A percentile compares a stretch with the other conserved stretches of the same genome.
Evolutionary conservation across 2,113 vertebrate species (phyloP).

Genomic region (Casuarius casuarius): DNA sequence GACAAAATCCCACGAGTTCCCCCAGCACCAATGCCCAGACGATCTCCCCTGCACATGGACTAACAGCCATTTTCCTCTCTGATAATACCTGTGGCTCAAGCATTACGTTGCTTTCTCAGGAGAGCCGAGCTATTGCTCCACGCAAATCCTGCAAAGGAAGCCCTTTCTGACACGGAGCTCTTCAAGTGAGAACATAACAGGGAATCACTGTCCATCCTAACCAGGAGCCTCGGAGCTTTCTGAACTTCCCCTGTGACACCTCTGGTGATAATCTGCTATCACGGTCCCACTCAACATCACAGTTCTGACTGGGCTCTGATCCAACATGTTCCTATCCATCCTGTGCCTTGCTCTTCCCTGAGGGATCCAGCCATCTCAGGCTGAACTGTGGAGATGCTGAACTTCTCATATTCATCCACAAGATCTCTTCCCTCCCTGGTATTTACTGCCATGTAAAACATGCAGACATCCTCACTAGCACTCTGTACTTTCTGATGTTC

Average conservation of each 20-base stretch:
- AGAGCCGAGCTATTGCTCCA: accelerated
- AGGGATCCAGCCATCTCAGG: not conserved
- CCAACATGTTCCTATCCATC: not conserved
- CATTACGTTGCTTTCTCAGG: not conserved
- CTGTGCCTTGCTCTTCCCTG: not conserved
- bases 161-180: not conserved
- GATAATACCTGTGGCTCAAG: not conserved
- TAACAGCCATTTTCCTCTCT: not conserved
- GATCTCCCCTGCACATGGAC: accelerated
- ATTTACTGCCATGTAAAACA: not conserved
- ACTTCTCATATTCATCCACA: not conserved
- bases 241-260: not conserved
- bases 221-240: not conserved
- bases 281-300: not conserved
- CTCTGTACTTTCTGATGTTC: not conserved
- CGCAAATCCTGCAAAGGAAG: not conserved
- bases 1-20: not conserved
- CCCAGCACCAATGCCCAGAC: not conserved
- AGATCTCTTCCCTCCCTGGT: not conserved
- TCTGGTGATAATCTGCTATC: not conserved
- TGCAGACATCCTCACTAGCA: no score
- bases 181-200: not conserved
- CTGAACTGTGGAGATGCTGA: not conserved
- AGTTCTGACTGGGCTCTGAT: not conserved
- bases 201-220: not conserved